Evolutionary conservation across 2,888 invertebrate species (phyloP), one percentile per base, ranked within the genome.

Genomic region (Dicyrtomina minuta): DNA sequence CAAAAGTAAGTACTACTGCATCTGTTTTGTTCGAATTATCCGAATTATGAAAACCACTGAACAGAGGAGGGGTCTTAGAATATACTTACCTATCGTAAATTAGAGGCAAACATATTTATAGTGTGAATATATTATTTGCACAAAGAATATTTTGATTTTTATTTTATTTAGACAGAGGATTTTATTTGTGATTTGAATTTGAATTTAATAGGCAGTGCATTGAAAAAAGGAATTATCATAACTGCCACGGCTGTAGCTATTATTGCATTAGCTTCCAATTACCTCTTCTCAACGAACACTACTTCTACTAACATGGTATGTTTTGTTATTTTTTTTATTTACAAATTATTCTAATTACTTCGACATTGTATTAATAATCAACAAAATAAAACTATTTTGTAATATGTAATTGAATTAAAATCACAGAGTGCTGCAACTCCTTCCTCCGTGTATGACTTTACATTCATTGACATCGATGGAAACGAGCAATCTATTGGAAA

Each of bases 381-480:
- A n/a, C 17, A 8, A 49, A 49, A 6, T 49, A n/a, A 49, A 6
- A 49, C 15, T 46, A 8, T 17, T 46, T 8, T 41, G 8, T 41
- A 41, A 41, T 12, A n/a, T n/a, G n/a, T n/a, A n/a, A 41, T 41
- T 41, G 43, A 41, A 41, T 41, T 12, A 41, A 41, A 41, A 41
- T 51, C 26, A 17, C 39, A 58, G 58, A 20, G 27, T 17, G 39
- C 53, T 6, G 64, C 51, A 6, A 64, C 51, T 12, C 8, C 60
- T 15, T 8, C 59, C 13, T 74, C 74, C 2, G 74, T 74, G 1
- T 76, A 76, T 60, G 78, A 76, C 20, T 78, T 78, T 44, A 62
- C 55, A 8, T 76, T 72, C 56, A 64, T 67, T 5, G 76, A 78
- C 64, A 76, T 78, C 59, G 76, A 78, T 71, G 78, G 78, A 27